Base-by-base conservation (phyloP, 2,113 vertebrate species). In the Macrotus californicus region DNA sequence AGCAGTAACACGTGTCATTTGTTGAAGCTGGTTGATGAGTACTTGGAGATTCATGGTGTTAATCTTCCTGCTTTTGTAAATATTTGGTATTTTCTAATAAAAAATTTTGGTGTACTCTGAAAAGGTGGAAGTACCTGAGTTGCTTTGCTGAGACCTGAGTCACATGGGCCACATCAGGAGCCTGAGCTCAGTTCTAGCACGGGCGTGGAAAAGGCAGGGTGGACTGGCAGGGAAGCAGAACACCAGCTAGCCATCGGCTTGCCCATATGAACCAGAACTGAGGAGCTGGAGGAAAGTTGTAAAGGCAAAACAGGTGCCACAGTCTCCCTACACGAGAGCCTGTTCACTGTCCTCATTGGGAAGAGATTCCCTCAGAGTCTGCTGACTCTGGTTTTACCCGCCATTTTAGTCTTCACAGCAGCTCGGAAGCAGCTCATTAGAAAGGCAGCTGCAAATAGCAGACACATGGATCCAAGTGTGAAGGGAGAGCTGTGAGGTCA, bases 31-130 rank as follows among this genome's bases (percentile, higher is more conserved):
- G 39, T 19, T 54, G 46, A 56, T 48, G 11, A 26, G 12, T 41
- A 34, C 52, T 54, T 67, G 19, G 29, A 80, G 39, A 29, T 72
- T 89, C 72, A 12, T 54, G 46, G 7, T 36, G 59, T 54, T n/a
- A 5, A 12, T 36, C 61, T 66, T 94, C 39, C 67, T 70, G 50
- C 24, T 76, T 77, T 54, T 84, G 52, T 64, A n/a, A 41, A n/a
- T 39, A 59, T 79, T 69, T 87, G 46, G 67, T 26, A 34, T 85
- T 95, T 92, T 82, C 34, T 14, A 9, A 46, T 88, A 59, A 66
- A 87, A 26, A 18, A 0, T 26, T 48, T 31, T 76, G 24, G 69
- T 34, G 24, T 43, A 10, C 26, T 39, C 36, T 84, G 54, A 82
- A 7, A 66, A 89, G 39, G 31, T 54, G 22, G 18, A 22, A 13